Percentiles rank a stretch among this genome's conserved stretches.
These are phyloP conservation scores for Drosophila kuntzei DNA, from an alignment of 2,888 invertebrate species.

Conservation along the genomic window DNA sequence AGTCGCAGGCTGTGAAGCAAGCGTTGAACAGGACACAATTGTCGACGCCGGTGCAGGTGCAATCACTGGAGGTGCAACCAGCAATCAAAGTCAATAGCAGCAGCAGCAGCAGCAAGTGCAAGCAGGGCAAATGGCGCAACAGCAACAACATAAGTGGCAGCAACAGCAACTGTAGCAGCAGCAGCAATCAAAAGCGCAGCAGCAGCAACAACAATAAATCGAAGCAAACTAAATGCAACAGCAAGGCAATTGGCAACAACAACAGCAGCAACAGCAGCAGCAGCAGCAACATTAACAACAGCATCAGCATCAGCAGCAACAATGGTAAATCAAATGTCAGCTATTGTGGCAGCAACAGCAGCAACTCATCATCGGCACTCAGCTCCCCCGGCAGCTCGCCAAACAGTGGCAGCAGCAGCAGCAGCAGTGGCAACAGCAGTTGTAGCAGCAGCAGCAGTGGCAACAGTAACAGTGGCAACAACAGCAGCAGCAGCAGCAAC, in stretches of 20 bases:
- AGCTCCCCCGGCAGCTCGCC: constrained; percentile 80
- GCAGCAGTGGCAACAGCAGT: constrained; percentile 44
- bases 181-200: constrained; percentile 21
- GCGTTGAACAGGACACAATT: constrained; percentile 13
- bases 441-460: constrained; percentile 12
- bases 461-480: constrained; percentile 11
- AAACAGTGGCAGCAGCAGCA: constrained; percentile 61
- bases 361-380: constrained; percentile 68
- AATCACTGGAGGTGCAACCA: not conserved
- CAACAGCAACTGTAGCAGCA: constrained; percentile 3
- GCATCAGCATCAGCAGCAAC: constrained; percentile 29
- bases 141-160: constrained; percentile 21
- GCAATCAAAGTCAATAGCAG: constrained; percentile 12
- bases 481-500: constrained; percentile 21
- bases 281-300: constrained; percentile 53
- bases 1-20: constrained; percentile 36
- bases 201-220: constrained; percentile 22
- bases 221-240: constrained; percentile 35
- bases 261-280: constrained; percentile 34
- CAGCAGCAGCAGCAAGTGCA: constrained; percentile 11
- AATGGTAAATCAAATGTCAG: constrained; percentile 17
- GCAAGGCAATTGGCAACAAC: constrained; percentile 22
- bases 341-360: constrained; percentile 30
- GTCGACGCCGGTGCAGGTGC: constrained; percentile 17
- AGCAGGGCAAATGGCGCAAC: constrained; percentile 51